phyloP scores from a whole-genome alignment of 2,113 vertebrate species.

The Bubo scandiacus region DNA sequence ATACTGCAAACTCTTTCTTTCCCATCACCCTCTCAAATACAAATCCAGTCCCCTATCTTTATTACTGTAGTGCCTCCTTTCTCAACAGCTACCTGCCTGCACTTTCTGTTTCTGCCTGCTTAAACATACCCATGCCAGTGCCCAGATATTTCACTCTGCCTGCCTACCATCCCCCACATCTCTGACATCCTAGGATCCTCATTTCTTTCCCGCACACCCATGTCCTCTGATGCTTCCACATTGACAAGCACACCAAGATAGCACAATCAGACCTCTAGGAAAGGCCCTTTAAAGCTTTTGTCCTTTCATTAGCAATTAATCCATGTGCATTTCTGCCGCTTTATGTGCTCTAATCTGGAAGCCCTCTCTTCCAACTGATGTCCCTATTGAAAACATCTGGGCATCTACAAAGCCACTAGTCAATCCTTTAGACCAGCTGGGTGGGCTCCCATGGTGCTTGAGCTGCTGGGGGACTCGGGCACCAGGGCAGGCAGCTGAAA shows the following conservation, averaged over 20 bases:
- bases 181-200: neutral
- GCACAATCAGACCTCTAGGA: neutral
- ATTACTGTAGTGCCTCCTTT: neutral
- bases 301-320: neutral
- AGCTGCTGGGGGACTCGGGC: neutral
- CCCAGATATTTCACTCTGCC: neutral
- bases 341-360: neutral
- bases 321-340: neutral
- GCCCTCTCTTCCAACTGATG: neutral
- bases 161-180: neutral
- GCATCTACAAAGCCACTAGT: neutral
- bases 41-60: neutral
- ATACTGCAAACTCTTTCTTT: neutral
- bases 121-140: neutral
- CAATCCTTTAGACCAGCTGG: neutral
- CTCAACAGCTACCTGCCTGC: neutral
- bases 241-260: rapidly evolving
- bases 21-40: neutral
- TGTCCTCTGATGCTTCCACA: neutral
- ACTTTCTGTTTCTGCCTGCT: neutral
- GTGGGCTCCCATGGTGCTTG: neutral
- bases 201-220: neutral
- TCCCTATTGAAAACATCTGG: neutral
- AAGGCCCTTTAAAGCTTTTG: neutral
- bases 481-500: neutral